Percentiles rank a stretch among this genome's conserved stretches.
phyloP scores from a whole-genome alignment of 2,113 vertebrate species.

The Kobus ellipsiprymnus region DNA sequence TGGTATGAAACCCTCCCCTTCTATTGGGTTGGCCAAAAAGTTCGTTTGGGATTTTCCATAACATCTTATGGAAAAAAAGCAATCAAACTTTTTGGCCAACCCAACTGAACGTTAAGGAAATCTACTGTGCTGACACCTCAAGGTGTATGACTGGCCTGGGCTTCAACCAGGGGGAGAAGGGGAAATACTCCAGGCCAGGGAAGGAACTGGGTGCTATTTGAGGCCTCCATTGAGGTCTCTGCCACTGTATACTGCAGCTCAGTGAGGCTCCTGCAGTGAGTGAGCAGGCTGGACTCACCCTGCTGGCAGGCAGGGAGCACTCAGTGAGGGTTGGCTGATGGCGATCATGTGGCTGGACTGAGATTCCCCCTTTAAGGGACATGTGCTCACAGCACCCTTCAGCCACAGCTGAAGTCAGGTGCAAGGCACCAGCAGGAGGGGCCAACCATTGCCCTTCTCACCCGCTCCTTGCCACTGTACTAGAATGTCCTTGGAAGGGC shows the following conservation, averaged over 20 bases:
- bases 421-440: neutral
- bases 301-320: neutral
- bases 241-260: neutral
- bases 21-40: neutral
- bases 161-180: neutral
- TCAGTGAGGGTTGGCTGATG: neutral
- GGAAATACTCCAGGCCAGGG: neutral
- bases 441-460: too few species aligned
- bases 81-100: neutral
- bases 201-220: neutral
- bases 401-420: conserved; percentile 1
- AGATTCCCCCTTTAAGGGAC: neutral
- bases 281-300: neutral
- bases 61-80: neutral
- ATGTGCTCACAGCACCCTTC: conserved; percentile 18
- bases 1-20: neutral
- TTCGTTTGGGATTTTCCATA: neutral
- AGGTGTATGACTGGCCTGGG: neutral
- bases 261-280: neutral
- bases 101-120: neutral
- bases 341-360: conserved; percentile 7
- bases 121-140: neutral
- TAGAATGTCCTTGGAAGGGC: neutral
- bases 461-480: conserved; percentile 5
- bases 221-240: neutral